Evolutionary conservation across 2,113 vertebrate genomes (phyloP).

Genomic region (Oreotrochilus melanogaster): DNA sequence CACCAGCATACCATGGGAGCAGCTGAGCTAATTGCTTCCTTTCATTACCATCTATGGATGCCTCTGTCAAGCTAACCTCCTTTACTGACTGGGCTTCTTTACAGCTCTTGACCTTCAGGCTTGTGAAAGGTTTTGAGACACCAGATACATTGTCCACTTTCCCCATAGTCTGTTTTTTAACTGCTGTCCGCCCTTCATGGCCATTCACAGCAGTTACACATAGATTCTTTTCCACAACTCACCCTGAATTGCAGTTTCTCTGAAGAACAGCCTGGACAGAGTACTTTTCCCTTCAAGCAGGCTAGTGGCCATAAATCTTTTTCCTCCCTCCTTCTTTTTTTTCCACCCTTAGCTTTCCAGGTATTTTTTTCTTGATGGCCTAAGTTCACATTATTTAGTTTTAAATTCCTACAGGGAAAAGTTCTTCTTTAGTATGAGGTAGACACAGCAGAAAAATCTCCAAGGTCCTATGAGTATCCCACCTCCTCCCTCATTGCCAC

Average conservation of each 20-base stretch:
- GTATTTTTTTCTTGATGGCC: not conserved
- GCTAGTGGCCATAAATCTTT: not conserved
- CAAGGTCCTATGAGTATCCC: not conserved
- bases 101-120: conserved; percentile 39
- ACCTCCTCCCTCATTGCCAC: not conserved
- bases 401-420: not conserved
- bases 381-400: not conserved
- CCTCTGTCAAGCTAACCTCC: conserved; percentile 53
- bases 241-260: not conserved
- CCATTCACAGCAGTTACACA: not conserved
- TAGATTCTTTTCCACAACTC: not conserved
- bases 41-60: conserved; percentile 67
- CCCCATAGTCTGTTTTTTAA: not conserved
- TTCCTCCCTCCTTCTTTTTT: not conserved
- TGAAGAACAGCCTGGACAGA: not conserved
- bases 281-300: not conserved
- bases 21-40: conserved; percentile 55
- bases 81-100: conserved; percentile 16
- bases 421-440: not conserved
- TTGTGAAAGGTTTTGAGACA: not conserved
- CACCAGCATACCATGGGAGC: not conserved
- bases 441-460: not conserved
- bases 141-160: not conserved
- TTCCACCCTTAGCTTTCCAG: not conserved
- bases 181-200: not conserved